These are phyloP conservation scores for Camponotus floridanus DNA, from an alignment of 1,140 invertebrate species.

Conservation along the genomic window DNA sequence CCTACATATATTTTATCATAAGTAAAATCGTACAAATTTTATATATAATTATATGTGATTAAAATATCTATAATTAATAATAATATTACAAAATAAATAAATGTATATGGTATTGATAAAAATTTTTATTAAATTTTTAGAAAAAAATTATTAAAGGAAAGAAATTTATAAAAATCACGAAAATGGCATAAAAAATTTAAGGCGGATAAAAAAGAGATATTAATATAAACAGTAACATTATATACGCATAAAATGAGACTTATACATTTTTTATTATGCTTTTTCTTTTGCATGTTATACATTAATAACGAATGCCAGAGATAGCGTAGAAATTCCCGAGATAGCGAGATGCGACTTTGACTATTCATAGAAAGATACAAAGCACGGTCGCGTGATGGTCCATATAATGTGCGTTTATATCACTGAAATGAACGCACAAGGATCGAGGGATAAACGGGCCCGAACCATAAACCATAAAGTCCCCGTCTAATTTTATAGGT, in stretches of 20 bases:
- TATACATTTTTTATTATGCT: neutral
- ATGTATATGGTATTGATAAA: neutral
- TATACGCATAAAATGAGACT: neutral
- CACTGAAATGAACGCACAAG: neutral
- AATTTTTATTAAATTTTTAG: neutral
- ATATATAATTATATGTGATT: too few relatives aligned
- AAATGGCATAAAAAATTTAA: neutral
- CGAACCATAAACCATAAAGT: neutral
- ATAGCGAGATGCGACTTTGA: neutral
- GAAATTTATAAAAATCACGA: neutral
- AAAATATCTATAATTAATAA: too few relatives aligned
- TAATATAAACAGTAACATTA: neutral
- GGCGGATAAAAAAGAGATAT: neutral
- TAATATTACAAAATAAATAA: too few relatives aligned
- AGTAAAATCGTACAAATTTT: too few relatives aligned
- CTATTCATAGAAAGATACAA: neutral
- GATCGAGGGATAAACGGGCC: neutral
- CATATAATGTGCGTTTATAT: neutral
- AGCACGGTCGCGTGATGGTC: neutral
- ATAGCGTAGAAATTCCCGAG: neutral
- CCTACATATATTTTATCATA: too few relatives aligned
- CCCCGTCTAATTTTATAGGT: slow-evolving; percentile 2
- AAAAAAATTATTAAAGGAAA: neutral
- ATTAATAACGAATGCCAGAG: neutral
- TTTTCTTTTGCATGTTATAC: too few relatives aligned